A percentile compares a stretch with the other conserved stretches of the same genome.
Evolutionary conservation across 2,888 invertebrate genomes (phyloP).

Genomic region (Dasysyrphus tricinctus): DNA sequence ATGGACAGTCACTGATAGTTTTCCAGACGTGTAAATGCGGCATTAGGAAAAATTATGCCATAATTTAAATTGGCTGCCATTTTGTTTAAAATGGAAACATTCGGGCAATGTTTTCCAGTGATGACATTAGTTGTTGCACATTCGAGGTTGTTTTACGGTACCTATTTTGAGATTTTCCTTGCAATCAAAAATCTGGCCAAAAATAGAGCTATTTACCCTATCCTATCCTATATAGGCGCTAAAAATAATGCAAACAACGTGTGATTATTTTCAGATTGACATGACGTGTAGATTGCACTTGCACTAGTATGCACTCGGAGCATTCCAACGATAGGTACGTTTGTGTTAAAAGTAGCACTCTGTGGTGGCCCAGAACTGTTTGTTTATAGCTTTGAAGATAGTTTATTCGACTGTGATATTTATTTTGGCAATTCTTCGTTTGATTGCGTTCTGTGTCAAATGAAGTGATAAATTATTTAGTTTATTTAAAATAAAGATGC

Average conservation of each 20-base stretch:
- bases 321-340: constrained; percentile 28
- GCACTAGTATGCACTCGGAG: constrained; percentile 3
- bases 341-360: constrained; percentile 22
- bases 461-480: background rate
- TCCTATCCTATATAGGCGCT: constrained; percentile 39
- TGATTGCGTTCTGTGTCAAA: constrained; percentile 20
- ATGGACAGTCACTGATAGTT: too few species aligned
- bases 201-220: constrained; percentile 34
- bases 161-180: too few species aligned
- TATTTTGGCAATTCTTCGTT: constrained; percentile 31
- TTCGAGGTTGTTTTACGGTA: too few species aligned
- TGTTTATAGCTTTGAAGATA: constrained; percentile 23
- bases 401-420: constrained; percentile 40
- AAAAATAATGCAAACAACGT: constrained; percentile 46
- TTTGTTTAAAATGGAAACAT: too few species aligned
- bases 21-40: too few species aligned
- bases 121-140: too few species aligned
- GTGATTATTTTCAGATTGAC: constrained; percentile 48
- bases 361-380: constrained; percentile 67
- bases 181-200: too few species aligned
- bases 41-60: too few species aligned
- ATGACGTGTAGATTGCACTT: constrained; percentile 16
- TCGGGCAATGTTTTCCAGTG: too few species aligned
- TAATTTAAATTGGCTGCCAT: too few species aligned
- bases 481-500: background rate